These are phyloP conservation scores for Caenorhabditis sp. DNA, from an alignment of 2,888 invertebrate genomes.

Conservation along the genomic window DNA sequence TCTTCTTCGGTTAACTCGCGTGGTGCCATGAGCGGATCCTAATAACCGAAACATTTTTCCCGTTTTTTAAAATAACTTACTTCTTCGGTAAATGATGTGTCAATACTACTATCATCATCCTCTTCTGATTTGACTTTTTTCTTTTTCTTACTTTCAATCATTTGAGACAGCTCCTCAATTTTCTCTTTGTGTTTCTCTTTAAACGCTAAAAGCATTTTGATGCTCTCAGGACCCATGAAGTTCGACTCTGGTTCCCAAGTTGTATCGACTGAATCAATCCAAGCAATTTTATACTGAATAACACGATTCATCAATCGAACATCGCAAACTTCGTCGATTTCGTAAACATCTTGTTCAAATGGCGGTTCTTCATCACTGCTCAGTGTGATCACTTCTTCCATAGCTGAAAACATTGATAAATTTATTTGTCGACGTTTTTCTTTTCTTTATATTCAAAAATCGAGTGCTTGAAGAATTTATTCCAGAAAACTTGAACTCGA, in stretches of 20 bases:
- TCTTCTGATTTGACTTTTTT: not conserved
- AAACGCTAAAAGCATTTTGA: not conserved
- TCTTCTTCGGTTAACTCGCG: constrained; percentile 12
- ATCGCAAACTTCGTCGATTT: not conserved
- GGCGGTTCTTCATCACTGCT: constrained; percentile 3
- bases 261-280: not conserved
- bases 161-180: not conserved
- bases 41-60: not conserved
- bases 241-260: not conserved
- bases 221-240: not conserved
- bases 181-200: not conserved
- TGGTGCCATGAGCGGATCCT: constrained; percentile 1
- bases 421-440: too few relatives aligned
- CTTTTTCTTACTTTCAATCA: not conserved
- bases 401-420: too few relatives aligned
- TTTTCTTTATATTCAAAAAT: too few relatives aligned
- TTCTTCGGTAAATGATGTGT: not conserved
- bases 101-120: not conserved
- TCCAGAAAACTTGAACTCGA: too few relatives aligned
- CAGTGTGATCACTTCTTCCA: not conserved
- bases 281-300: not conserved
- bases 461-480: too few relatives aligned
- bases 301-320: not conserved
- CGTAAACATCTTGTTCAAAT: constrained; percentile 12
- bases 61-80: not conserved